phyloP scores from a whole-genome alignment of 2,888 invertebrate genomes.

The Dendrolimus houi region DNA sequence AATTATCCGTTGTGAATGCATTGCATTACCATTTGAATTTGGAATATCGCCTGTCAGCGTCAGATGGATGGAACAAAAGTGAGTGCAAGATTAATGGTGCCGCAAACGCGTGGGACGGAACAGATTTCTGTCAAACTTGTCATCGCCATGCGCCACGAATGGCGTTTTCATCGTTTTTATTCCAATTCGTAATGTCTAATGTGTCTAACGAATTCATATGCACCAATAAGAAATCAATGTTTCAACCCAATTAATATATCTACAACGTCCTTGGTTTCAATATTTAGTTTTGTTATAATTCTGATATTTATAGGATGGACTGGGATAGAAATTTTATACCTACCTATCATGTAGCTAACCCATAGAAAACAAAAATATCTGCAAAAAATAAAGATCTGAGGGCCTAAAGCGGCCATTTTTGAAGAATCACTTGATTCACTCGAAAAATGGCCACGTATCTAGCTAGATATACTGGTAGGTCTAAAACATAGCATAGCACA shows the following conservation, averaged over 20 bases:
- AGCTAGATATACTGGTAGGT: no score
- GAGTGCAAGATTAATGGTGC: conserved; percentile 9
- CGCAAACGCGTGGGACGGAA: conserved; percentile 8
- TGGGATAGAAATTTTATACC: no score
- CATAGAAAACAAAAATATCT: no score
- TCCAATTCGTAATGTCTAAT: not conserved
- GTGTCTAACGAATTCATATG: not conserved
- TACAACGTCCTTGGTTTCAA: no score
- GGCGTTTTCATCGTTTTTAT: conserved; percentile 1
- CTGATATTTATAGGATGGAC: no score
- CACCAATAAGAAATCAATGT: not conserved
- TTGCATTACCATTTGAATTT: conserved; percentile 1
- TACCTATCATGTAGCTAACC: no score
- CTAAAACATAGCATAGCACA: no score
- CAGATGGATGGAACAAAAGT: conserved; percentile 1
- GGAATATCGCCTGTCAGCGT: not conserved
- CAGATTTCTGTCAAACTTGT: conserved; percentile 8
- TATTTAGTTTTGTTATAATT: no score
- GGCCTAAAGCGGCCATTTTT: no score
- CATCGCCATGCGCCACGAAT: conserved; percentile 6
- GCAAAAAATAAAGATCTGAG: no score
- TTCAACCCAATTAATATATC: not conserved
- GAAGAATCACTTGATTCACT: no score
- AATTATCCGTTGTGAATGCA: conserved; percentile 1
- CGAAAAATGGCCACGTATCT: no score